Conservation (phyloP, 2,888 invertebrate species). For the Chloroclystis v-ata region DNA sequence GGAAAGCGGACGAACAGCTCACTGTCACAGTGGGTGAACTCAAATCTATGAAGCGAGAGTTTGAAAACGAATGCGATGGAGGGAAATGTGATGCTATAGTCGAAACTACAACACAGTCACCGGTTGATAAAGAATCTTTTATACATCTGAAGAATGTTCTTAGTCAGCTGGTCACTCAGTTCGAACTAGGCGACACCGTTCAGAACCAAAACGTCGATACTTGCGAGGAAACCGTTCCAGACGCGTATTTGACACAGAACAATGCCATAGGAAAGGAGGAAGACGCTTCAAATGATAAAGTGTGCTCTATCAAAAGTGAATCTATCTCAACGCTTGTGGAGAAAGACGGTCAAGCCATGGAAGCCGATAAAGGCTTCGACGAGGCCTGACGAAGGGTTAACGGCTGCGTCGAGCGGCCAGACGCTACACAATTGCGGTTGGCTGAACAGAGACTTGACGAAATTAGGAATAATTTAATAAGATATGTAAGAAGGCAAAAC, state of each 20-base stretch:
- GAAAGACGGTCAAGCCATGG: constrained; percentile 7
- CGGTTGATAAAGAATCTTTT: constrained; percentile 51
- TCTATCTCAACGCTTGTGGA: constrained; percentile 10
- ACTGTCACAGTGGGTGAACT: constrained; percentile 75
- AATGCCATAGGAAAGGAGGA: constrained; percentile 34
- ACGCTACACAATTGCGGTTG: constrained; percentile 7
- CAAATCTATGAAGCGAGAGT: constrained; percentile 53
- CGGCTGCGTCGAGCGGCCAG: constrained; percentile 4
- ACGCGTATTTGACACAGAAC: constrained; percentile 33
- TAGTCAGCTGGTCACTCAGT: constrained; percentile 58
- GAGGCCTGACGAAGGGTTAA: constrained; percentile 26
- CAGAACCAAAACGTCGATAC: constrained; percentile 33
- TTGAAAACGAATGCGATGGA: constrained; percentile 42
- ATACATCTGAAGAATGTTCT: constrained; percentile 69
- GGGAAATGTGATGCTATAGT: constrained; percentile 45
- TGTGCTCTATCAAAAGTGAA: constrained; percentile 17
- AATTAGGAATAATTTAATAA: constrained; percentile 12
- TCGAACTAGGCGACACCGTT: constrained; percentile 55
- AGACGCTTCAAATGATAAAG: constrained; percentile 10
- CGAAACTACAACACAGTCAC: constrained; percentile 25
- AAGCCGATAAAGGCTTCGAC: constrained; percentile 7
- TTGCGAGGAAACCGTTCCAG: constrained; percentile 28
- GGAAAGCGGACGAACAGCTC: constrained; percentile 75
- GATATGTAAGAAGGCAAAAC: constrained; percentile 6
- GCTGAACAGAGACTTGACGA: constrained; percentile 16